phyloP scores from a whole-genome alignment of 2,113 vertebrate genomes.

The Rhombomys opimus region DNA sequence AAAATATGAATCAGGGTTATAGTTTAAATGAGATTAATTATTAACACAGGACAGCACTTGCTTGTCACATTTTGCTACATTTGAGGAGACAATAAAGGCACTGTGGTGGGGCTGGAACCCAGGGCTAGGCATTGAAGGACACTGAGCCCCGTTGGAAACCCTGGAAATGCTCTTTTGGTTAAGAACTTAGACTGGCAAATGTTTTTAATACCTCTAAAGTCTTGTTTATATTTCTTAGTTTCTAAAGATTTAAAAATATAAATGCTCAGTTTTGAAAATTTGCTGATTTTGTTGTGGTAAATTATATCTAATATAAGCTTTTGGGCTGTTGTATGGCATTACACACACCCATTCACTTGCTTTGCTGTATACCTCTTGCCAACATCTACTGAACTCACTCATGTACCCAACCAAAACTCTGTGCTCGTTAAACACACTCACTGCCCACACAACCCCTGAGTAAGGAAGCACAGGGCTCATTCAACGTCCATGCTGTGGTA shows the following conservation, averaged over 20 bases:
- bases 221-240: not conserved
- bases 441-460: not conserved
- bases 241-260: not conserved
- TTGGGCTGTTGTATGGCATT: not conserved
- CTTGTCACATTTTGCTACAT: not conserved
- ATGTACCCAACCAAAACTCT: not conserved
- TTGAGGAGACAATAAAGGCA: not conserved
- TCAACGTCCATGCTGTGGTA: not conserved
- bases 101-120: not conserved
- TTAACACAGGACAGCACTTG: constrained; percentile 69
- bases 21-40: constrained; percentile 80
- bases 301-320: not conserved
- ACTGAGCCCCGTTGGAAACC: not conserved
- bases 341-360: not conserved
- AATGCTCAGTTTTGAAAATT: not conserved
- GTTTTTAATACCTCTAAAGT: not conserved
- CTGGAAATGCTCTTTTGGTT: not conserved
- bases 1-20: constrained; percentile 77
- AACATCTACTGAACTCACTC: not conserved
- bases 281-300: not conserved
- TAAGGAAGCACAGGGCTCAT: not conserved
- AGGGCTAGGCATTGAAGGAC: not conserved
- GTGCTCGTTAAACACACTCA: not conserved
- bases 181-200: not conserved
- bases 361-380: not conserved